Evolutionary conservation across 1,140 invertebrate species (phyloP).

Genomic region (Orchestia grillus): DNA sequence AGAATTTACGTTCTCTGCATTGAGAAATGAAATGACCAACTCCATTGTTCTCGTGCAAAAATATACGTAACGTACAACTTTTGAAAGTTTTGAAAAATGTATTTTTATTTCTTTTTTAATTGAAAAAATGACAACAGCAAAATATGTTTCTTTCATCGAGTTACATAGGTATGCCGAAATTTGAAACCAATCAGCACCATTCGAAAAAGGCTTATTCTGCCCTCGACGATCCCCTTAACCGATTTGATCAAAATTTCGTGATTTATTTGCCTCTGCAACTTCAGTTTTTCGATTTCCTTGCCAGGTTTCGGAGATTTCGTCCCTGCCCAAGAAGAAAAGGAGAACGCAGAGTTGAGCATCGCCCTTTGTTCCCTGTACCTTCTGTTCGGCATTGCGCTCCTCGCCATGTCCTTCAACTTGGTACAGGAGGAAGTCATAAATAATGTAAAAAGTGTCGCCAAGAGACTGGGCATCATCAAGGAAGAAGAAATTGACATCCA

Average conservation of each 20-base stretch:
- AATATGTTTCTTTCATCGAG: too few relatives aligned
- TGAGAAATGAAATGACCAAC: too few relatives aligned
- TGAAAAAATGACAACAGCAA: too few relatives aligned
- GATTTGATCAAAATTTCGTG: background rate
- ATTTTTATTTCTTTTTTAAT: too few relatives aligned
- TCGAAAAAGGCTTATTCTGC: too few relatives aligned
- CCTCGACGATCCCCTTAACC: too few relatives aligned
- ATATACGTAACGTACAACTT: too few relatives aligned
- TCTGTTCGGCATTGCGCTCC: constrained; percentile 94
- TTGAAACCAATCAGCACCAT: too few relatives aligned
- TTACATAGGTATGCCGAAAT: too few relatives aligned
- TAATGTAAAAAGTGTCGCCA: constrained; percentile 86
- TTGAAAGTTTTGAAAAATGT: too few relatives aligned
- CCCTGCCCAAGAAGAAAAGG: constrained; percentile 83
- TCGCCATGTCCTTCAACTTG: constrained; percentile 99
- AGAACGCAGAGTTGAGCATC: constrained; percentile 77
- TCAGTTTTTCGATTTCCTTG: background rate
- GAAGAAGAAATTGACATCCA: constrained; percentile 76
- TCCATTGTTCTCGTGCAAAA: too few relatives aligned
- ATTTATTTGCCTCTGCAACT: background rate
- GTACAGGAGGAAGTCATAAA: constrained; percentile 93
- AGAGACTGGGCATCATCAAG: constrained; percentile 87
- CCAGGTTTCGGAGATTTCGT: constrained; percentile 91
- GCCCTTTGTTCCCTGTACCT: constrained; percentile 93
- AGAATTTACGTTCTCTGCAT: too few relatives aligned